Evolutionary conservation across 2,797 vertebrate species (phyloP).

Genomic region (Urophycis tenuis): DNA sequence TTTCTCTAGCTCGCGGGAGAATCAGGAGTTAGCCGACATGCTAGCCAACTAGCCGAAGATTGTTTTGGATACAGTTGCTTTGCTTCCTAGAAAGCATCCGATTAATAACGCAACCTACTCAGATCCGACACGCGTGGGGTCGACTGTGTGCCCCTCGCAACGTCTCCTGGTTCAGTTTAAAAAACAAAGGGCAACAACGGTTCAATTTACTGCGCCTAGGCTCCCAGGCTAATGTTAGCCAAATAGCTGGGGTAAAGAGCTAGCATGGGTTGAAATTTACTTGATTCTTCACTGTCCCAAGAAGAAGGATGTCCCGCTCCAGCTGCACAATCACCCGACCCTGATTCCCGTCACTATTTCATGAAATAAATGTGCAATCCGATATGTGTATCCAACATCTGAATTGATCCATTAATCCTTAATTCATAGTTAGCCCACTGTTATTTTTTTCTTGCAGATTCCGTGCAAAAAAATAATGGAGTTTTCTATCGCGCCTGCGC

Average conservation of each 20-base stretch:
- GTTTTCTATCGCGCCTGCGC: slow-evolving; percentile 82
- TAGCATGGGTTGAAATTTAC: slow-evolving; percentile 69
- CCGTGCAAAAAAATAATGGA: slow-evolving; percentile 85
- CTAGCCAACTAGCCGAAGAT: slow-evolving; percentile 50
- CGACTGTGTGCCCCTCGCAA: slow-evolving; percentile 25
- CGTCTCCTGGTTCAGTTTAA: slow-evolving; percentile 56
- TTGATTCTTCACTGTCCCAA: slow-evolving; percentile 70
- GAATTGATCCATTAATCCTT: slow-evolving; percentile 56
- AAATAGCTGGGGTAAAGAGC: slow-evolving; percentile 54
- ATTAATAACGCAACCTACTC: slow-evolving; percentile 10
- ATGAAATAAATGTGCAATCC: slow-evolving; percentile 35
- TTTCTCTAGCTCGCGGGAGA: slow-evolving; percentile 60
- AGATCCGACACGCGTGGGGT: neutral
- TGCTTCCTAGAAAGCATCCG: slow-evolving; percentile 18
- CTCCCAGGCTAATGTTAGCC: slow-evolving; percentile 50
- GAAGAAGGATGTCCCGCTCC: slow-evolving; percentile 58
- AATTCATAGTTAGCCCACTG: slow-evolving; percentile 68
- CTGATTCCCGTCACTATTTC: slow-evolving; percentile 34
- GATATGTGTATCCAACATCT: slow-evolving; percentile 3
- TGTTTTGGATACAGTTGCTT: slow-evolving; percentile 53
- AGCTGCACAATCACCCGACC: slow-evolving; percentile 44
- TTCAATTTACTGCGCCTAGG: slow-evolving; percentile 71
- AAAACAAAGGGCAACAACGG: slow-evolving; percentile 77
- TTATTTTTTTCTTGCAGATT: slow-evolving; percentile 68
- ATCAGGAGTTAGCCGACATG: slow-evolving; percentile 59